Evolutionary conservation across 30 jellyfish, hydroid and myxozoan genomes (phyloP).

Genomic region (Catostylus mosaicus): DNA sequence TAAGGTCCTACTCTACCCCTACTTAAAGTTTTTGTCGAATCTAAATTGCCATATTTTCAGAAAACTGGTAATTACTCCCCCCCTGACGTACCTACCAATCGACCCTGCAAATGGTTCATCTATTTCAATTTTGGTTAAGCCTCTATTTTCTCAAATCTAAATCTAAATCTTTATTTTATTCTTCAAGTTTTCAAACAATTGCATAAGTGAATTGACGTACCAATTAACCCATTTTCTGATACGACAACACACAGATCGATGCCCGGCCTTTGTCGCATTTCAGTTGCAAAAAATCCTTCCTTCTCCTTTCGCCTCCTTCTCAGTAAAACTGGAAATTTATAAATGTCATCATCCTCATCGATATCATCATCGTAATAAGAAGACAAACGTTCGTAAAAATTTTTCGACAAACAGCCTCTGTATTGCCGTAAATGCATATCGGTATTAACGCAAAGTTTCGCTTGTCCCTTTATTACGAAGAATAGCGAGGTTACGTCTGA

Average conservation of each 20-base stretch:
- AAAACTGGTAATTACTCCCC: too few relatives aligned
- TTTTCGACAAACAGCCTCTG: conserved; percentile 27
- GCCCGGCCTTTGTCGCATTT: conserved; percentile 75
- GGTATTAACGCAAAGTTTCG: conserved; percentile 68
- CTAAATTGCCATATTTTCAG: too few relatives aligned
- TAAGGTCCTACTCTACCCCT: too few relatives aligned
- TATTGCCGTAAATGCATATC: conserved; percentile 59
- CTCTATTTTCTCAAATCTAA: too few relatives aligned
- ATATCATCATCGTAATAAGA: conserved; percentile 19
- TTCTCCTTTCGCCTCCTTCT: conserved; percentile 41
- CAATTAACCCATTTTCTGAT: conserved; percentile 52
- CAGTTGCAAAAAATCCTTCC: conserved; percentile 83
- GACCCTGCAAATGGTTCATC: too few relatives aligned
- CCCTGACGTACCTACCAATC: too few relatives aligned
- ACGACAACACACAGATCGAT: conserved; percentile 46
- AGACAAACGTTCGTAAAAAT: conserved; percentile 18
- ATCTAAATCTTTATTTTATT: too few relatives aligned
- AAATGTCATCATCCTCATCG: conserved; percentile 40
- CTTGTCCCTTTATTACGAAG: conserved; percentile 87
- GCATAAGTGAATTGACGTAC: too few relatives aligned
- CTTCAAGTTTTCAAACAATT: too few relatives aligned
- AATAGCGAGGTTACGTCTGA: conserved; percentile 47
- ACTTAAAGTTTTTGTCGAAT: too few relatives aligned
- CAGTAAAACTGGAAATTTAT: conserved; percentile 51
- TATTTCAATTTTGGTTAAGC: too few relatives aligned